These are phyloP conservation scores for Pithys albifrons DNA, from an alignment of 2,113 vertebrate species.

Conservation along the genomic window DNA sequence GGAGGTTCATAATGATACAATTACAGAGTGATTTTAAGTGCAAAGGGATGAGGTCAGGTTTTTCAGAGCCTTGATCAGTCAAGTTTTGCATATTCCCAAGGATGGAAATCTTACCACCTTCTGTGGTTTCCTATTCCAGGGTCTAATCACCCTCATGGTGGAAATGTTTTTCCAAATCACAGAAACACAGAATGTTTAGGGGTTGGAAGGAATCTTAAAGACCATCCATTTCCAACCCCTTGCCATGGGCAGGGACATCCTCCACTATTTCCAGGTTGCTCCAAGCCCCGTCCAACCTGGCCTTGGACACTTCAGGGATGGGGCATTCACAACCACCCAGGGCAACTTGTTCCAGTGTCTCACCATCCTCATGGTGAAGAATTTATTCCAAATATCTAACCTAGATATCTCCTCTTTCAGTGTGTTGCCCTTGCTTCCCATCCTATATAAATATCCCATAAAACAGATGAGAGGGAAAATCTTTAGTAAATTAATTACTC, in stretches of 20 bases:
- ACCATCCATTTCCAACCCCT: rapidly evolving
- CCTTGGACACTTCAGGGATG: background rate
- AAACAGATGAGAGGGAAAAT: background rate
- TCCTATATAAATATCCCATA: background rate
- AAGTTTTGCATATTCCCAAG: background rate
- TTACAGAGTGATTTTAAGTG: background rate
- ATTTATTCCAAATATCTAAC: background rate
- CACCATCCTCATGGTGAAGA: background rate
- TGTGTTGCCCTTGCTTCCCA: background rate
- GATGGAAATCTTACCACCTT: background rate
- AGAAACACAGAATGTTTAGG: background rate
- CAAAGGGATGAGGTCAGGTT: background rate
- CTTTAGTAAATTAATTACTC: background rate
- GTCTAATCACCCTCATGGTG: background rate
- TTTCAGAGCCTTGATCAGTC: background rate
- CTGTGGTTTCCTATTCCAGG: background rate
- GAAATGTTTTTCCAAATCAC: background rate
- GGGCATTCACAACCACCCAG: background rate
- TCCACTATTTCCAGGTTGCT: background rate
- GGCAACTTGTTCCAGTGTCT: background rate
- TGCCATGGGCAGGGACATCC: background rate
- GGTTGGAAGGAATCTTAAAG: background rate
- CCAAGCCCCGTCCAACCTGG: background rate
- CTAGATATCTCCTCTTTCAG: background rate
- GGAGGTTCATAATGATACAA: background rate